Evolutionary conservation across 2,888 invertebrate species (phyloP).

Genomic region (Magallana nippona): DNA sequence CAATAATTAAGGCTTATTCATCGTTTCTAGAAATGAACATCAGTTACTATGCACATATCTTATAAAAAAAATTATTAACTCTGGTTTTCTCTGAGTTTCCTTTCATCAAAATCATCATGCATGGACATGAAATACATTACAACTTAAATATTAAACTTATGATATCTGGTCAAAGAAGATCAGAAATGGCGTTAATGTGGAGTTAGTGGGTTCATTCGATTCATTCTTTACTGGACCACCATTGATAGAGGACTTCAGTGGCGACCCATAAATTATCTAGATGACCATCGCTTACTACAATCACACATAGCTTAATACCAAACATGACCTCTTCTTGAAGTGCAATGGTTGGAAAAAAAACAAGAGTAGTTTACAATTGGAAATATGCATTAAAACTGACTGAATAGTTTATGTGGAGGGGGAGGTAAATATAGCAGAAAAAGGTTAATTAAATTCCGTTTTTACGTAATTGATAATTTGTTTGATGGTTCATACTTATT

Average conservation of each 20-base stretch:
- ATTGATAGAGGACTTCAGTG: constrained; percentile 30
- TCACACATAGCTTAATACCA: background rate
- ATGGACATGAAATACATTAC: too few relatives aligned
- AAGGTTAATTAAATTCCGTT: background rate
- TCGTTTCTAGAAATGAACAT: too few relatives aligned
- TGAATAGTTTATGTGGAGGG: background rate
- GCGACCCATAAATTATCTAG: constrained; percentile 32
- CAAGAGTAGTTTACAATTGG: background rate
- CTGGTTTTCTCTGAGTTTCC: too few relatives aligned
- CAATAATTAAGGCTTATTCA: too few relatives aligned
- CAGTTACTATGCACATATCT: too few relatives aligned
- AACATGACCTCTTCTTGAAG: background rate
- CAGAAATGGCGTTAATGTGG: background rate
- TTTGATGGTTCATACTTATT: constrained; percentile 15
- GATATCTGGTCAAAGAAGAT: too few relatives aligned
- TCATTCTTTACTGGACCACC: constrained; percentile 14
- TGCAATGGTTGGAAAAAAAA: background rate
- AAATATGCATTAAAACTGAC: background rate
- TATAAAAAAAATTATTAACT: too few relatives aligned
- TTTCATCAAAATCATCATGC: too few relatives aligned
- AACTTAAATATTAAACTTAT: too few relatives aligned
- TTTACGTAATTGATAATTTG: background rate
- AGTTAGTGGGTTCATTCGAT: constrained; percentile 10
- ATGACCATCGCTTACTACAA: constrained; percentile 4
- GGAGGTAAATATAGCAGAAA: background rate